Base-by-base conservation (phyloP, 2,797 vertebrate species). In the Cheirogaleus major region DNA sequence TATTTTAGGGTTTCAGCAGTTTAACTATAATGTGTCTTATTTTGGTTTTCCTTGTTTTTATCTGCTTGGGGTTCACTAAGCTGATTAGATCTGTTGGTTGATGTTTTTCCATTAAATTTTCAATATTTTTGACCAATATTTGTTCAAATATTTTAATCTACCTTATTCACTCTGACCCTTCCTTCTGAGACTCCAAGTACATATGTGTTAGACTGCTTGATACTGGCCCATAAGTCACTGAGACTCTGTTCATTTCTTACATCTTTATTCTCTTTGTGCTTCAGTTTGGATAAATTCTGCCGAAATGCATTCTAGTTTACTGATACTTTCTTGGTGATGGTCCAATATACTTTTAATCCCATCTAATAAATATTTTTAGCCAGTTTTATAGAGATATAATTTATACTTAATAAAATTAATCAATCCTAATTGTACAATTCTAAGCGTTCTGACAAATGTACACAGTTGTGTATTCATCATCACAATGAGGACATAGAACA, bases 81-180 rank as follows among this genome's bases (percentile, higher is more conserved):
- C 27, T 86, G 45, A 78, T 79, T 38, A 76, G 20, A 55, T 86
- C 61, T 50, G 14, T 89, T 63, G 69, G 75, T 72, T 41, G 61
- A 65, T 57, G 41, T 75, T 82, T 93, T 91, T 48, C 38, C 38
- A 70, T 92, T 75, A 61, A 82, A 82, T 87, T 87, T 93, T 41
- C 59, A 86, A 87, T 48, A 93, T 65, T 93, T 93, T 87, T 90
- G 11, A 90, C 41, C 35, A 82, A 35, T 87, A 91, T 81, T 70
- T 87, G 15, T 72, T 82, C 22, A 87, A 63, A 35, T 78, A 82
- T 72, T 91, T 90, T 59, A 65, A 48, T 72, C 63, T 82, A 30
- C 27, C 11, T 41, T 87, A 52, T 91, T 76, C 52, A 90, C 10
- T 87, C 32, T 65, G 6, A 69, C n/a, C 7, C 41, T 9, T 87